Conservation (phyloP, 2,797 vertebrate genomes). For the Bradypus variegatus region DNA sequence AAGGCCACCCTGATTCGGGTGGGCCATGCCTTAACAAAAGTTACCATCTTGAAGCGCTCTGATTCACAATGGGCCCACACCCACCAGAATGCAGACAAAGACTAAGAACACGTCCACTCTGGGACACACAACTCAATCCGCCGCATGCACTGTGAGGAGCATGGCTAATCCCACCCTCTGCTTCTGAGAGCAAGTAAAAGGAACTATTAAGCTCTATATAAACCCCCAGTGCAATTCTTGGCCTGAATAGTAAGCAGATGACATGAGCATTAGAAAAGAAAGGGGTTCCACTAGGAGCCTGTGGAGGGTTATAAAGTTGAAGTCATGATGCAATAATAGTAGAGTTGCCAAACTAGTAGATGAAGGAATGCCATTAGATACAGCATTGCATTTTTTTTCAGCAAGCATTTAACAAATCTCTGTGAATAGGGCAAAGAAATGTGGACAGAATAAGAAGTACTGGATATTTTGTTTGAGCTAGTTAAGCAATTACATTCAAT, state of each 20-base stretch:
- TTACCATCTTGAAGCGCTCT: no score
- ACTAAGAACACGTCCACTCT: no score
- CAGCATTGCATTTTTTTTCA: background rate
- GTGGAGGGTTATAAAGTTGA: background rate
- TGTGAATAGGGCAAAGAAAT: background rate
- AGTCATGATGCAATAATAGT: background rate
- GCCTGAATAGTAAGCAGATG: background rate
- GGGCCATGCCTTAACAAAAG: no score
- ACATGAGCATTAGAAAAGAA: background rate
- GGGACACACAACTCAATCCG: no score
- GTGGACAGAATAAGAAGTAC: background rate
- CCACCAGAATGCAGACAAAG: no score
- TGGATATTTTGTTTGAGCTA: background rate
- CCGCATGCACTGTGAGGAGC: no score
- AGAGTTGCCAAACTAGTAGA: background rate
- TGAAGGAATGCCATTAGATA: background rate
- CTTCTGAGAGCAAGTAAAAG: constrained; percentile 15
- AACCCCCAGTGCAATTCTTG: background rate
- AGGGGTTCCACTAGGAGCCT: background rate
- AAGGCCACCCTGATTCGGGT: no score
- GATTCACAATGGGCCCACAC: no score
- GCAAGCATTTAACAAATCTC: background rate
- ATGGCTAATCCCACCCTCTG: background rate
- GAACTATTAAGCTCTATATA: background rate
- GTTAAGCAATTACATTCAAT: background rate